Base-by-base conservation (phyloP, 64 coral and sea anemone genomes). In the Astreopora myriophthalma region DNA sequence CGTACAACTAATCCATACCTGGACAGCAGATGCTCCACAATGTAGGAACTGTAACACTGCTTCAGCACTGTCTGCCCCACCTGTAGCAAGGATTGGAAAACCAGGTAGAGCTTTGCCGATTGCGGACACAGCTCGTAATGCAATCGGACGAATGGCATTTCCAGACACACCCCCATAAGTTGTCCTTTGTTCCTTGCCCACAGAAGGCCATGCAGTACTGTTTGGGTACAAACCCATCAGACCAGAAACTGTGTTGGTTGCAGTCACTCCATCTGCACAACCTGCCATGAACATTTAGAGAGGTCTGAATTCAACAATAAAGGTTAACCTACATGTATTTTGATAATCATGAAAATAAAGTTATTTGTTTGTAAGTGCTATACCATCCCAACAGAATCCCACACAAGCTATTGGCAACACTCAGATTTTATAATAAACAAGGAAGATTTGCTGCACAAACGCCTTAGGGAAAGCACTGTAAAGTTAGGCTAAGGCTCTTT, bases 171-270 rank as follows among this genome's bases (percentile, higher is more conserved):
- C 97, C 10, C 97, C 97, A 71, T 99, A 99, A 10, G 97, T 99
- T 22, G 97, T 99, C 67, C 22, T 91, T 70, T 91, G 52, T 75
- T 93, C 94, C 40, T 73, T 84, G 25, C 97, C 97, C 6, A 99
- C 87, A 30, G 29, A 75, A 34, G 97, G 97, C 97, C 97, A 99
- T 38, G 97, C 94, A 28, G 35, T 65, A 3, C 73, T 64, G 33
- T 67, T 67, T 32, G 86, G 80, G 19, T 90, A 55, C 5, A 99
- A 44, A 13, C 97, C 97, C 97, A 99, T 99, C 57, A 99, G 66
- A 35, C 93, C 97, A 61, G 97, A 99, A 23, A 99, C 97, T 83
- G 97, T 99, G 68, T 99, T 99, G 11, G 97, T 99, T n/a, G 97
- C 97, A 3, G 97, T 99, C 20, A 99, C 94, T 48, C 97, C 97